Conservation (phyloP, 1,140 invertebrate genomes). For the Ostrea denselamellosa region DNA sequence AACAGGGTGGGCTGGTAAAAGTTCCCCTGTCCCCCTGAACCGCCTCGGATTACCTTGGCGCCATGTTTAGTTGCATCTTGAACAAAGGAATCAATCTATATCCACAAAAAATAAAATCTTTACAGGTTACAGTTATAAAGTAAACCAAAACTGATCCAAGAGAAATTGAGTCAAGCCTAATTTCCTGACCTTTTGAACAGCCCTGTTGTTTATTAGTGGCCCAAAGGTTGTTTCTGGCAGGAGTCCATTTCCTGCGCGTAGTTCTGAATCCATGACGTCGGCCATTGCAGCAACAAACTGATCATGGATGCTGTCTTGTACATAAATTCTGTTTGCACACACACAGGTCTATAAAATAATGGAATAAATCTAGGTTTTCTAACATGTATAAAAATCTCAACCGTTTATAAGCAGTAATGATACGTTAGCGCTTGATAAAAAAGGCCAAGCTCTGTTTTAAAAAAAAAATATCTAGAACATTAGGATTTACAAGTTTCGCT, state of each 20-base stretch:
- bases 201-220: slow-evolving; percentile 93
- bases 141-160: not conserved
- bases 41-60: slow-evolving; percentile 90
- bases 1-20: slow-evolving; percentile 96
- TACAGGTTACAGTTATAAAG: not conserved
- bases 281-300: slow-evolving; percentile 89
- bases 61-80: slow-evolving; percentile 92
- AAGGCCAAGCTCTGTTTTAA: too few species aligned
- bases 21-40: slow-evolving; percentile 86
- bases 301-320: slow-evolving; percentile 92
- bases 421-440: too few species aligned
- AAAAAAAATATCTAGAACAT: too few species aligned
- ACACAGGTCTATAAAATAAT: slow-evolving; percentile 91
- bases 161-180: not conserved
- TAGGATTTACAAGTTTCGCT: too few species aligned
- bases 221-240: slow-evolving; percentile 88
- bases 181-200: slow-evolving; percentile 87
- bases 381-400: too few species aligned
- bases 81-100: slow-evolving; percentile 85
- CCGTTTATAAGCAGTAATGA: too few species aligned
- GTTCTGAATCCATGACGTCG: slow-evolving; percentile 84
- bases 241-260: slow-evolving; percentile 91
- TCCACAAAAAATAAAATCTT: not conserved
- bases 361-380: slow-evolving; percentile 67
- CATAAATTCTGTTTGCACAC: slow-evolving; percentile 94